Evolutionary conservation across 2,797 vertebrate genomes (phyloP).

Genomic region (Etheostoma perlongum): DNA sequence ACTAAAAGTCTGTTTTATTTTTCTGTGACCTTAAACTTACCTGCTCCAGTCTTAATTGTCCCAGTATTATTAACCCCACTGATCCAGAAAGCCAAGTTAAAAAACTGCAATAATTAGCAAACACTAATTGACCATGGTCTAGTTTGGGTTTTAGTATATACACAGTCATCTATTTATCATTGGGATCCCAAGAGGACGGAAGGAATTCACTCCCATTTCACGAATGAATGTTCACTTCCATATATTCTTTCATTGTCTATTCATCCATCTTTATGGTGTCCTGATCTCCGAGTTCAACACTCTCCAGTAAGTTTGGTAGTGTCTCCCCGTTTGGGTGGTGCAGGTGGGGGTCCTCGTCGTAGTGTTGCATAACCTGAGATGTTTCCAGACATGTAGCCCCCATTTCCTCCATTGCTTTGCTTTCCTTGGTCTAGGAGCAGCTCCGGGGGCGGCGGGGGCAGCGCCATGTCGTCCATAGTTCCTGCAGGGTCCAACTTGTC

Average conservation of each 20-base stretch:
- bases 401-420: constrained; percentile 81
- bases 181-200: constrained; percentile 22
- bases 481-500: constrained; percentile 86
- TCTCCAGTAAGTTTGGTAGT: constrained; percentile 93
- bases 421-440: constrained; percentile 90
- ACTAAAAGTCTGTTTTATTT: background rate
- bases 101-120: constrained; percentile 51
- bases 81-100: constrained; percentile 39
- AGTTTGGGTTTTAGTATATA: constrained; percentile 66
- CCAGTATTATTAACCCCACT: constrained; percentile 35
- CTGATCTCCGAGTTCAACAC: constrained; percentile 72
- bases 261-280: constrained; percentile 24
- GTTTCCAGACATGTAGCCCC: constrained; percentile 87
- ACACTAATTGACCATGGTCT: constrained; percentile 51
- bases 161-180: constrained; percentile 36
- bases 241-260: constrained; percentile 47
- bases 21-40: constrained; percentile 36
- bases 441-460: constrained; percentile 91
- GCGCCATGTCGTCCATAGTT: constrained; percentile 95
- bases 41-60: constrained; percentile 48
- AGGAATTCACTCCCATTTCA: constrained; percentile 13
- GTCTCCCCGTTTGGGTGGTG: constrained; percentile 95
- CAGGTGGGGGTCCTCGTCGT: constrained; percentile 92
- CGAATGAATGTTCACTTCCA: constrained; percentile 28
- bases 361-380: constrained; percentile 98